phyloP scores from a whole-genome alignment of 2,888 invertebrate species.

The Hypomecis atomaria region DNA sequence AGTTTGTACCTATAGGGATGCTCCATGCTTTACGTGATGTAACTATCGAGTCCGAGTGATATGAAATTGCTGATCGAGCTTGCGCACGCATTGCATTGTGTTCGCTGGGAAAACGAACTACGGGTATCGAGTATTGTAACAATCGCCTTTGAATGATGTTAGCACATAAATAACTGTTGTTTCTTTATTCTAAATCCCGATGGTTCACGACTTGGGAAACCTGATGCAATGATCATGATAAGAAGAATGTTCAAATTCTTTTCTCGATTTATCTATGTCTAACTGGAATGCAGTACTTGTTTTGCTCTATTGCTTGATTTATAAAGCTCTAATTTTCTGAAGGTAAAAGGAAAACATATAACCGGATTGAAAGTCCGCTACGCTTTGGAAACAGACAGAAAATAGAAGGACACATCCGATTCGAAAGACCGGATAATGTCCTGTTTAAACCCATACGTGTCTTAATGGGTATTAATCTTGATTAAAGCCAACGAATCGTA shows the following conservation, averaged over 20 bases:
- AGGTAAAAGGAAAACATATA: too few relatives aligned
- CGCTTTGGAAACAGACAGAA: neutral
- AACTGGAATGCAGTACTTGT: too few relatives aligned
- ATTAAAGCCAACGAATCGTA: conserved; percentile 70
- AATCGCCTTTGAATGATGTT: conserved; percentile 52
- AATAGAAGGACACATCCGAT: conserved; percentile 39
- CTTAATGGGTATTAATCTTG: conserved; percentile 67
- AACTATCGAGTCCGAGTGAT: conserved; percentile 72
- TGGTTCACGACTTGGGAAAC: conserved; percentile 42
- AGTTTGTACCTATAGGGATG: conserved; percentile 51
- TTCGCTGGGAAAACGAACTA: conserved; percentile 60
- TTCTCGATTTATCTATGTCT: neutral
- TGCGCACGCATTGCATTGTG: conserved; percentile 58
- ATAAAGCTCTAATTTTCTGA: too few relatives aligned
- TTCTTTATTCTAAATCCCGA: conserved; percentile 45
- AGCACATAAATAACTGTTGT: conserved; percentile 55
- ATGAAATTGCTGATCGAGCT: conserved; percentile 62
- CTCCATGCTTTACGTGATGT: conserved; percentile 75
- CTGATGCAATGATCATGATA: conserved; percentile 29
- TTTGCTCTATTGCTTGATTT: too few relatives aligned
- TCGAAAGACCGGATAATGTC: conserved; percentile 48
- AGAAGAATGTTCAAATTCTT: neutral
- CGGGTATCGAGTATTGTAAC: conserved; percentile 46
- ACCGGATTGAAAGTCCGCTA: too few relatives aligned
- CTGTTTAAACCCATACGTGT: conserved; percentile 49